Conservation (phyloP, 2,888 invertebrate species). For the Drosophila subquinaria region DNA sequence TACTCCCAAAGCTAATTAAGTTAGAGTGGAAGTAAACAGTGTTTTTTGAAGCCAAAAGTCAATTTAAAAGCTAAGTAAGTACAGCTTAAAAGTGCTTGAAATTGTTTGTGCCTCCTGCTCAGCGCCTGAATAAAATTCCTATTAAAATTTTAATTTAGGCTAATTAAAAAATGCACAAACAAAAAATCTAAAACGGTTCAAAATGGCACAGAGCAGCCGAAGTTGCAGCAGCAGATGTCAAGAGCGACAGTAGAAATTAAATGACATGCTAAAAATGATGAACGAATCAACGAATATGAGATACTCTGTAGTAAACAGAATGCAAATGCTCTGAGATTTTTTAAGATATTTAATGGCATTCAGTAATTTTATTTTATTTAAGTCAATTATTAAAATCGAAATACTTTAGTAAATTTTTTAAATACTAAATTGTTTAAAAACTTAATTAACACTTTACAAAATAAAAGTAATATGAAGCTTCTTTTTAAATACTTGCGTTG, state of each 20-base stretch:
- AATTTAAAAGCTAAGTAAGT: constrained; percentile 15
- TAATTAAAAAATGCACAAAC: constrained; percentile 58
- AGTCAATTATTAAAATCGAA: too few species aligned
- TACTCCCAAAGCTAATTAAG: constrained; percentile 53
- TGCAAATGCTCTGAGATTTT: neutral
- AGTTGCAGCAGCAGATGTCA: constrained; percentile 6
- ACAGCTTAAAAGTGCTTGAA: constrained; percentile 20
- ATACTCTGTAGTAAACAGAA: neutral
- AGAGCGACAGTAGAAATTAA: constrained; percentile 11
- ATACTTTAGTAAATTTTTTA: too few species aligned
- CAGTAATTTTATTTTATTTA: too few species aligned
- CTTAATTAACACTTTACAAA: too few species aligned
- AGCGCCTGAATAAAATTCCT: constrained; percentile 2
- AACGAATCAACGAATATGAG: neutral
- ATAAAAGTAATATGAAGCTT: neutral
- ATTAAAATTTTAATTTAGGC: constrained; percentile 55
- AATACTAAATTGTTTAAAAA: too few species aligned
- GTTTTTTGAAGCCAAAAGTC: constrained; percentile 9
- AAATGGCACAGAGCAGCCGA: constrained; percentile 1
- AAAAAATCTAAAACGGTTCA: constrained; percentile 40
- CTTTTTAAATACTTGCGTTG: neutral
- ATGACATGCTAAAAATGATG: neutral
- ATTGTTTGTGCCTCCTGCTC: constrained; percentile 31
- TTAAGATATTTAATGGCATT: neutral
- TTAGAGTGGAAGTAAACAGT: constrained; percentile 39